Percentiles rank a stretch among this genome's conserved stretches.
Evolutionary conservation across 35 echinoderm and acorn worm genomes (phyloP).

Genomic region (Amphiura filiformis): DNA sequence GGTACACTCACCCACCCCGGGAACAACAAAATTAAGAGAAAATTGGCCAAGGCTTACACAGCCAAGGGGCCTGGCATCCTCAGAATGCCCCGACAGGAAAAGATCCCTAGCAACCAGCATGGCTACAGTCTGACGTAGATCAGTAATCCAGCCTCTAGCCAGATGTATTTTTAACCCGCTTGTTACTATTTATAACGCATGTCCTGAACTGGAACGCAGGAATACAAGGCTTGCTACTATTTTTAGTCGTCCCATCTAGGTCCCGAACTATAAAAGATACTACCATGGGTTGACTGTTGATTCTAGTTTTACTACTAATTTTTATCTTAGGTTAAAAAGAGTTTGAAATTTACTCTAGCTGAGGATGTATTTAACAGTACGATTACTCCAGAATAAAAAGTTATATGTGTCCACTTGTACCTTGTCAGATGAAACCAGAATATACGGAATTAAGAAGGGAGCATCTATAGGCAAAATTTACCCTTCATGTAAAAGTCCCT

Average conservation of each 20-base stretch:
- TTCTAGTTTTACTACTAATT: too few relatives aligned
- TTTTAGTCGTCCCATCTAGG: background rate
- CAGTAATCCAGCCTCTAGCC: constrained; percentile 7
- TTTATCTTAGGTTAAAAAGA: too few relatives aligned
- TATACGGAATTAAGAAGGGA: too few relatives aligned
- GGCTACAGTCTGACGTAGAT: constrained; percentile 4
- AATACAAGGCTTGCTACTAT: background rate
- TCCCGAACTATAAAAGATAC: background rate
- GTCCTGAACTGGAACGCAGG: background rate
- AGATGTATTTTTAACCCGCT: background rate
- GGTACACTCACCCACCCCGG: background rate
- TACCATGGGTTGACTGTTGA: background rate
- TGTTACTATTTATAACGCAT: constrained; percentile 1
- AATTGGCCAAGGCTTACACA: background rate
- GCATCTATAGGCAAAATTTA: too few relatives aligned
- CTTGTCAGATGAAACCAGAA: too few relatives aligned
- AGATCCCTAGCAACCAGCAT: constrained; percentile 5
- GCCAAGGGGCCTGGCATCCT: constrained; percentile 7
- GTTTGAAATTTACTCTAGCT: too few relatives aligned
- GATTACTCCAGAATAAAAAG: too few relatives aligned
- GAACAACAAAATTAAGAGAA: background rate
- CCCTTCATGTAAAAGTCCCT: too few relatives aligned
- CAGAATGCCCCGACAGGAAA: constrained; percentile 10
- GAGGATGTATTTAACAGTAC: too few relatives aligned
- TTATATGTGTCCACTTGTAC: too few relatives aligned